Conservation (phyloP, 2,113 vertebrate species). For the Haemorhous mexicanus region DNA sequence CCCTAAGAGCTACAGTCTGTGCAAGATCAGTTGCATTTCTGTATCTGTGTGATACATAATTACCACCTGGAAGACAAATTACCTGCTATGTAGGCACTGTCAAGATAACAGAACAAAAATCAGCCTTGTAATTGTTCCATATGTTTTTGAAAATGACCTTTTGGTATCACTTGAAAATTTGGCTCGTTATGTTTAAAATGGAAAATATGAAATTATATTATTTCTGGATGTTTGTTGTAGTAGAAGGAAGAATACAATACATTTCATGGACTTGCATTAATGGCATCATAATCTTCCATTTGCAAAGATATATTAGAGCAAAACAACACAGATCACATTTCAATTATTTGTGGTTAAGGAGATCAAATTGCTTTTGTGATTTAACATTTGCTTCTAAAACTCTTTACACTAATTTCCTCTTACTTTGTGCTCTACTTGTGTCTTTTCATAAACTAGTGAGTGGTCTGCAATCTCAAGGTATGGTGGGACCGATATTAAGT, state of each 20-base stretch:
- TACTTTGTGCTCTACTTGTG: neutral
- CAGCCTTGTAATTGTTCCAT: neutral
- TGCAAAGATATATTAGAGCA: neutral
- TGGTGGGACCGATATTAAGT: neutral
- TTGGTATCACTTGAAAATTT: neutral
- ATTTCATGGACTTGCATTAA: slow-evolving; percentile 12
- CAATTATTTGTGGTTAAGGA: neutral
- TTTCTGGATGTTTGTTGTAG: neutral
- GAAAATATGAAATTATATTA: neutral
- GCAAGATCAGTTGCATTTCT: neutral
- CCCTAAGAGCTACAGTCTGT: neutral
- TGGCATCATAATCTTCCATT: slow-evolving; percentile 12
- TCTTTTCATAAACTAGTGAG: neutral
- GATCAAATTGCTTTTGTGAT: neutral
- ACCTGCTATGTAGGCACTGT: neutral
- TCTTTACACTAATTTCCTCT: neutral
- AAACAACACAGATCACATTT: neutral
- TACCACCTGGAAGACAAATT: neutral
- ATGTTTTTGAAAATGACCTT: neutral
- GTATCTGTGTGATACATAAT: neutral
- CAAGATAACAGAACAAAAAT: neutral
- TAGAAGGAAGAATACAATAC: neutral
- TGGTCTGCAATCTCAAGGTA: neutral
- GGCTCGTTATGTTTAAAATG: neutral
- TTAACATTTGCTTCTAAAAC: neutral